phyloP scores from a whole-genome alignment of 2,888 invertebrate species.

The Standfussiana lucernea region DNA sequence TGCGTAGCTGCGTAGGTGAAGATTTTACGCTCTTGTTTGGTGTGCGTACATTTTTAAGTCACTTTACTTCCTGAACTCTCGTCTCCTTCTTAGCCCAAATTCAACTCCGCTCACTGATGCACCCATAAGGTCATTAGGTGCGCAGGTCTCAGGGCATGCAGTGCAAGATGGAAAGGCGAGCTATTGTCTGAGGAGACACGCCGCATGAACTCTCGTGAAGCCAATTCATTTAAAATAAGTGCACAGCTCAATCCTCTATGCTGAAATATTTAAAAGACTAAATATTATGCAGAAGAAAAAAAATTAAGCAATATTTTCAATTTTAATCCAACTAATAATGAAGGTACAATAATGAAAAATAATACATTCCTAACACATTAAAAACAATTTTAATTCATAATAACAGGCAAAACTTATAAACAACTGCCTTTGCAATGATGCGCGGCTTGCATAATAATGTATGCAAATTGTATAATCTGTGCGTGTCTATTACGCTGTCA shows the following conservation, averaged over 20 bases:
- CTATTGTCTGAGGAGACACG: not conserved
- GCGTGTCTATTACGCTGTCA: slow-evolving; percentile 56
- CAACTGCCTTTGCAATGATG: slow-evolving; percentile 25
- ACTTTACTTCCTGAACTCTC: not conserved
- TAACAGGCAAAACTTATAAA: slow-evolving; percentile 17
- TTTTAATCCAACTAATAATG: not conserved
- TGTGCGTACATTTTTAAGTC: not conserved
- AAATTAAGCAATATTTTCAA: not conserved
- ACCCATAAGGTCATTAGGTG: not conserved
- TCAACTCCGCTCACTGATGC: not conserved
- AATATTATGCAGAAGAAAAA: not conserved
- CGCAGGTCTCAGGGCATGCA: not conserved
- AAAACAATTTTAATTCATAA: slow-evolving; percentile 19
- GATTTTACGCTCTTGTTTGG: slow-evolving; percentile 26
- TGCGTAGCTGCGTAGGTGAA: slow-evolving; percentile 55
- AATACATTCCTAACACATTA: not conserved
- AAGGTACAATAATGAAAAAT: not conserved
- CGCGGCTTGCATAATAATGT: slow-evolving; percentile 55
- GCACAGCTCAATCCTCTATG: not conserved
- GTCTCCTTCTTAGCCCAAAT: not conserved
- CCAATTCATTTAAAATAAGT: not conserved
- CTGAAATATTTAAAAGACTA: not conserved
- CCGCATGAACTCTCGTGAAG: not conserved
- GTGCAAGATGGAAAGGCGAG: not conserved
- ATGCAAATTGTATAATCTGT: slow-evolving; percentile 68